Percentiles rank a stretch among this genome's conserved stretches.
Evolutionary conservation across 2,113 vertebrate species (phyloP).

Genomic region (Ceratotherium simum): DNA sequence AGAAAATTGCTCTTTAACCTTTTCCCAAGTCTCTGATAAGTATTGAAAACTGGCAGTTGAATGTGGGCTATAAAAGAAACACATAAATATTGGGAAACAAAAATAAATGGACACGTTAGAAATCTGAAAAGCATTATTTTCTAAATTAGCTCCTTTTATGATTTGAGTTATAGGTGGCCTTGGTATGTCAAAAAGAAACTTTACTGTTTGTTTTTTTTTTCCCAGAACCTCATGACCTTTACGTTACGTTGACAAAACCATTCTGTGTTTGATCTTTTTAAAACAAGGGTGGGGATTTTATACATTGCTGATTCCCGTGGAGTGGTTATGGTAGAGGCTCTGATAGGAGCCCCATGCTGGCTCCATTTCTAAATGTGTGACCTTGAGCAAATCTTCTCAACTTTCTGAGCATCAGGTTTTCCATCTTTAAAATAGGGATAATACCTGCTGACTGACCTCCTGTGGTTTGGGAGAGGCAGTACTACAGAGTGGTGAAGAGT

Average conservation of each 20-base stretch:
- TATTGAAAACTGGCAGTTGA: conserved; percentile 3
- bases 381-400: neutral
- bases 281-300: neutral
- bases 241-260: conserved; percentile 33
- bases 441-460: neutral
- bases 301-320: neutral
- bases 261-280: conserved; percentile 27
- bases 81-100: conserved; percentile 8
- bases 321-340: neutral
- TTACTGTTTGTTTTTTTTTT: neutral
- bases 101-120: neutral
- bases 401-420: neutral
- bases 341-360: neutral
- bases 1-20: conserved; percentile 58
- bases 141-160: conserved; percentile 46
- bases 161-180: neutral
- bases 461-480: neutral
- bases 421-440: neutral
- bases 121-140: neutral
- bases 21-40: conserved; percentile 20
- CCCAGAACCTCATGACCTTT: conserved; percentile 33
- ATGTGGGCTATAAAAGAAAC: neutral
- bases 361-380: neutral
- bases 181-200: neutral
- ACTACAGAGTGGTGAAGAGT: neutral